Evolutionary conservation across 1,140 invertebrate genomes (phyloP).

Genomic region (Tetranychus urticae): DNA sequence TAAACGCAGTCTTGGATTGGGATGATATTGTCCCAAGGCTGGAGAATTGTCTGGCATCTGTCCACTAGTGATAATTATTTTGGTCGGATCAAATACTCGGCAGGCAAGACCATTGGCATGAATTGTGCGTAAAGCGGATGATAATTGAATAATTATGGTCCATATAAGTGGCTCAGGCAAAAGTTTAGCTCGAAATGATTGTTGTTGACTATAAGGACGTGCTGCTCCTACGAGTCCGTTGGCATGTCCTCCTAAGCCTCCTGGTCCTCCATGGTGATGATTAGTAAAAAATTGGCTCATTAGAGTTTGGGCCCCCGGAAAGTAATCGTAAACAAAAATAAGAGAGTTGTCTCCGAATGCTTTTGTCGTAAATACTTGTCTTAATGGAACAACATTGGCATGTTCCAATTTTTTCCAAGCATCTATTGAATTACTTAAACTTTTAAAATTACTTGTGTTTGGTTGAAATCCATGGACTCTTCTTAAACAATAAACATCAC

Average conservation of each 20-base stretch:
- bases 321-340: constrained; percentile 87
- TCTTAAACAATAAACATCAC: constrained; percentile 56
- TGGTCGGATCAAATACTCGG: constrained; percentile 63
- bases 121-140: constrained; percentile 69
- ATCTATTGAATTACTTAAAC: constrained; percentile 24
- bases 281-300: constrained; percentile 52
- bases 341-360: constrained; percentile 85
- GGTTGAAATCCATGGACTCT: constrained; percentile 44
- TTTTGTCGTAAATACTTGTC: constrained; percentile 84
- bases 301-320: constrained; percentile 65
- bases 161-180: constrained; percentile 75
- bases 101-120: constrained; percentile 47
- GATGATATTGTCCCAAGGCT: neutral
- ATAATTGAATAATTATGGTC: constrained; percentile 85
- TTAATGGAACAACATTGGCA: constrained; percentile 69
- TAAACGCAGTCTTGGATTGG: constrained; percentile 32
- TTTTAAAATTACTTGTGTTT: constrained; percentile 5
- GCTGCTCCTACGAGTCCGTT: constrained; percentile 1
- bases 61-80: constrained; percentile 38
- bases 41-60: neutral
- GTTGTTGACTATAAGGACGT: constrained; percentile 10
- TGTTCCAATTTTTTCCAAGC: constrained; percentile 81
- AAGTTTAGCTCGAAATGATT: constrained; percentile 19
- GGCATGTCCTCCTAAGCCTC: neutral
- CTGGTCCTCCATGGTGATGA: neutral